Evolutionary conservation across 2,797 vertebrate genomes (phyloP).

Genomic region (Spondyliosoma cantharus): DNA sequence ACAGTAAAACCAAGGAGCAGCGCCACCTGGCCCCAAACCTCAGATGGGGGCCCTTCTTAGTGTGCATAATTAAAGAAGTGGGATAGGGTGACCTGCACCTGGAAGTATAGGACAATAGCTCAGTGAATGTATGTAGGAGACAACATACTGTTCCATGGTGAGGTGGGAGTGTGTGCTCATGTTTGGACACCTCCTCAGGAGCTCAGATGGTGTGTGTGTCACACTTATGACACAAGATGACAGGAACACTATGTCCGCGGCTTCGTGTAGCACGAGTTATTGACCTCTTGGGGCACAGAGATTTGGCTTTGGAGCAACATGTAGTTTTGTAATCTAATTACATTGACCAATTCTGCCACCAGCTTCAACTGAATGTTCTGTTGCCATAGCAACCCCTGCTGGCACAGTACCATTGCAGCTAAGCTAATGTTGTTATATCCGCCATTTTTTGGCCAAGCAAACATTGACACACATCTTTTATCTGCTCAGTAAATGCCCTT

Average conservation of each 20-base stretch:
- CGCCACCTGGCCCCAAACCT: conserved; percentile 74
- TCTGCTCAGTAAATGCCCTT: background rate
- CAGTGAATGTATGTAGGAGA: conserved; percentile 66
- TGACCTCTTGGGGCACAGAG: background rate
- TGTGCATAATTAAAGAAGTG: conserved; percentile 85
- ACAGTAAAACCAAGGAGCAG: conserved; percentile 71
- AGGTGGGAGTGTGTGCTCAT: background rate
- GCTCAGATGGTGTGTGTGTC: conserved; percentile 7
- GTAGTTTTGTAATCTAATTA: background rate
- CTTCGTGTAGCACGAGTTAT: background rate
- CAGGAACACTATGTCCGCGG: conserved; percentile 2
- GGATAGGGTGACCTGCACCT: conserved; percentile 80
- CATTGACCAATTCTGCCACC: background rate
- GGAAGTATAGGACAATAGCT: conserved; percentile 74
- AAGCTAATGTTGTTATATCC: background rate
- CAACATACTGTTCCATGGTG: conserved; percentile 12
- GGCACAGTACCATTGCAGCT: background rate
- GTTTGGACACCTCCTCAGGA: background rate
- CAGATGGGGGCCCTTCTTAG: conserved; percentile 80
- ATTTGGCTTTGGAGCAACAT: conserved; percentile 5
- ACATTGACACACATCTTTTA: background rate
- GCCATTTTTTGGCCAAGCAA: background rate
- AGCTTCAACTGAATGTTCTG: background rate
- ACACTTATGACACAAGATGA: conserved; percentile 23
- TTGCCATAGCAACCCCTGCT: conserved; percentile 1